phyloP scores from a whole-genome alignment of 2,113 vertebrate genomes.

The Phylloscopus trochilus region DNA sequence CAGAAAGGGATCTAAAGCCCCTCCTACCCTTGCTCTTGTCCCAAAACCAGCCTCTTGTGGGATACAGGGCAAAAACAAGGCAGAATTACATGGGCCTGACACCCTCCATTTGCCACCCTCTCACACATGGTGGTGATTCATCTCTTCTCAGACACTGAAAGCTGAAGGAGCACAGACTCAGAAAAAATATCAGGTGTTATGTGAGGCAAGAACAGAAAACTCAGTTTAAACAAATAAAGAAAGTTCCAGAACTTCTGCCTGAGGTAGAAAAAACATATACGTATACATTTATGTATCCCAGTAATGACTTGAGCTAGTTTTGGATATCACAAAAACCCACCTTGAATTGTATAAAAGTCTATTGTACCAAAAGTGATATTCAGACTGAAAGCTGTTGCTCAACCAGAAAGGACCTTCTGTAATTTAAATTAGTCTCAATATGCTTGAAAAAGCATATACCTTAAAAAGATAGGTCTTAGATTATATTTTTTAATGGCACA shows the following conservation, averaged over 20 bases:
- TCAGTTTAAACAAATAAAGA: neutral
- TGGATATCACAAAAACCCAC: neutral
- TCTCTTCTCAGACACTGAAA: neutral
- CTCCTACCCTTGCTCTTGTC: neutral
- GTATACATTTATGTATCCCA: neutral
- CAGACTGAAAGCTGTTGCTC: conserved; percentile 16
- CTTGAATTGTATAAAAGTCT: neutral
- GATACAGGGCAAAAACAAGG: neutral
- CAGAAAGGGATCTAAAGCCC: neutral
- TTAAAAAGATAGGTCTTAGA: neutral
- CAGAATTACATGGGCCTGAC: fast-evolving
- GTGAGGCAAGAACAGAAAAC: neutral
- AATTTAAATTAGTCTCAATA: conserved; percentile 29
- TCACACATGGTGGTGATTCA: neutral
- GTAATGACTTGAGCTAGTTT: neutral
- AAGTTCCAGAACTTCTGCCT: neutral
- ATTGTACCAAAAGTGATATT: neutral
- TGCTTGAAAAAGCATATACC: neutral
- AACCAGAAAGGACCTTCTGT: neutral
- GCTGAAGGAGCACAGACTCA: neutral
- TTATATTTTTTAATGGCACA: neutral
- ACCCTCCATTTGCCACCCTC: neutral
- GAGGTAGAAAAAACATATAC: neutral
- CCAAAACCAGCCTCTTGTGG: neutral
- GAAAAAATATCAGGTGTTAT: neutral